Base-by-base conservation (phyloP, 1,140 invertebrate species). In the silkworm (Bombyx mori) region DNA sequence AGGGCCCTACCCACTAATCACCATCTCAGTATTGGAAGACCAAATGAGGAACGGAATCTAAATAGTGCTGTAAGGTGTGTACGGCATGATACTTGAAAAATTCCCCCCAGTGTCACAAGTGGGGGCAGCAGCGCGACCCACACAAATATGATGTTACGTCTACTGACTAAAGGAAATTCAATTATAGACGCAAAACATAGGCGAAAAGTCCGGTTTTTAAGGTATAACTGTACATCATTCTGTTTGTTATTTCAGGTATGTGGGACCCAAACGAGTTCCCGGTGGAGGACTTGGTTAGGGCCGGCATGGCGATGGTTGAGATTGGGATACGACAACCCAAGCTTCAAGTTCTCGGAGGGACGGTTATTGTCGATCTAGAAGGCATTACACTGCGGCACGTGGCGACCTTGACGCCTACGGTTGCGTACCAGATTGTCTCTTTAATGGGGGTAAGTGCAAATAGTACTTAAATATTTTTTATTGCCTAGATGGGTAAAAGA, bases 291-390 rank as follows among this genome's bases (percentile, higher is more conserved):
- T 53, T 86, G 6, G 62, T 83, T 0, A 63, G 68, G 7, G 68
- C 69, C 0, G 76, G 71, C 0, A 54, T 76, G 59, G 68, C 70
- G 7, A 69, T 79, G 44, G 52, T 58, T 0, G 82, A 86, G 57
- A 80, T 83, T 1, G 76, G 75, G 0, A 48, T 79, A 8, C 60
- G 82, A 0, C 71, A 77, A 52, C 82, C 82, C 0, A 83, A 83
- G 62, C 7, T 79, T 1, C 80, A 83, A 52, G 62, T 86, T 6
- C 42, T 86, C 1, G 82, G 77, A 0, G 81, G 82, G 1, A 89
- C 90, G 9, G 89, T 93, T 0, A 90, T 95, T 8, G 71, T 95
- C 2, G 93, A 95, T 74, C 89, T 93, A 80, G 89, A 92, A 44
- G 93, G 92, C 7, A 71, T 95, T 0, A 83, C 90, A 0, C 61